Evolutionary conservation across 2,888 invertebrate genomes (phyloP).

Genomic region (Nomada fabriciana): DNA sequence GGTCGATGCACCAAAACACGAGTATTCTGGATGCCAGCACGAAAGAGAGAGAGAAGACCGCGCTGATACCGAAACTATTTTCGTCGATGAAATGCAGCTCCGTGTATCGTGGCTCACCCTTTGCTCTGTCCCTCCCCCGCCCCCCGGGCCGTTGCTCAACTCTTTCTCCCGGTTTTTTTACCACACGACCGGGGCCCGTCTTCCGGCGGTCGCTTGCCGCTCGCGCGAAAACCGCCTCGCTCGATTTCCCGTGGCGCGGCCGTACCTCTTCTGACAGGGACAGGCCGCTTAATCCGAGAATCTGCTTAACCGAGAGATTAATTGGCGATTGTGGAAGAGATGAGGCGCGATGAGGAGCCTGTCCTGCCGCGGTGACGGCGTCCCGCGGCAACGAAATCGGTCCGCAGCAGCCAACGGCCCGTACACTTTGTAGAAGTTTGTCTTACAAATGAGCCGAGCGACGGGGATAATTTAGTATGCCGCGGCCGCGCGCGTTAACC

Average conservation of each 20-base stretch:
- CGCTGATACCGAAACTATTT: constrained; percentile 79
- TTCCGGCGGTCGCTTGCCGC: constrained; percentile 30
- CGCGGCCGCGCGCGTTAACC: constrained; percentile 74
- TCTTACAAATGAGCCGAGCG: constrained; percentile 83
- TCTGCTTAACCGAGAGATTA: constrained; percentile 81
- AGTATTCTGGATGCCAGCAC: constrained; percentile 51
- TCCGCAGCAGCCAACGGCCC: constrained; percentile 50
- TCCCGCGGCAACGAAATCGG: constrained; percentile 48
- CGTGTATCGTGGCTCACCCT: constrained; percentile 49
- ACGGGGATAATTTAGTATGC: constrained; percentile 82
- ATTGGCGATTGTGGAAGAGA: constrained; percentile 81
- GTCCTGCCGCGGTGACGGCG: constrained; percentile 35
- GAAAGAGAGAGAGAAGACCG: constrained; percentile 9
- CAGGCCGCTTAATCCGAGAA: constrained; percentile 76
- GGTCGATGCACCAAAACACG: constrained; percentile 83
- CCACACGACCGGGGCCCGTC: background rate
- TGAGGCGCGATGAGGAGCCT: constrained; percentile 70
- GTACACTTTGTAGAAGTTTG: constrained; percentile 75
- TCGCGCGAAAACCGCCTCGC: constrained; percentile 62
- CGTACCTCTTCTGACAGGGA: constrained; percentile 45
- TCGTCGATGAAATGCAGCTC: constrained; percentile 78
- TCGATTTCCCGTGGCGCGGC: constrained; percentile 64
- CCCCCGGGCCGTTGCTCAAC: constrained; percentile 17
- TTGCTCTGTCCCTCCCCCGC: background rate
- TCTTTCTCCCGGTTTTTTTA: constrained; percentile 16